These are phyloP conservation scores for Danio rerio DNA, from an alignment of 2,113 vertebrate species.

Conservation along the genomic window GRCz12tu NC_133195.1:47719501-47720000, in stretches of 20 bases:
- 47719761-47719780: background rate
- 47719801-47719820: background rate
- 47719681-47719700: too few species aligned
- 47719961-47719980: background rate
- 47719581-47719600: too few species aligned
- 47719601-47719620: too few species aligned
- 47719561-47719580: too few species aligned
- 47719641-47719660: background rate
- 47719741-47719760: background rate
- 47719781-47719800: background rate
- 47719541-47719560: too few species aligned
- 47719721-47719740: background rate
- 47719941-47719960: background rate
- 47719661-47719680: too few species aligned
- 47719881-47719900: background rate
- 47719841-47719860: background rate
- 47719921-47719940: background rate
- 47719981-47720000: background rate
- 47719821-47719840: background rate
- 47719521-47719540: too few species aligned
- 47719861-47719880: background rate
- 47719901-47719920: conserved; percentile 13
- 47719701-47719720: background rate
- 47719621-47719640: background rate
- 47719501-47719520: too few species aligned